Conservation (phyloP, 2,888 invertebrate species). For the Cynaeus angustus region DNA sequence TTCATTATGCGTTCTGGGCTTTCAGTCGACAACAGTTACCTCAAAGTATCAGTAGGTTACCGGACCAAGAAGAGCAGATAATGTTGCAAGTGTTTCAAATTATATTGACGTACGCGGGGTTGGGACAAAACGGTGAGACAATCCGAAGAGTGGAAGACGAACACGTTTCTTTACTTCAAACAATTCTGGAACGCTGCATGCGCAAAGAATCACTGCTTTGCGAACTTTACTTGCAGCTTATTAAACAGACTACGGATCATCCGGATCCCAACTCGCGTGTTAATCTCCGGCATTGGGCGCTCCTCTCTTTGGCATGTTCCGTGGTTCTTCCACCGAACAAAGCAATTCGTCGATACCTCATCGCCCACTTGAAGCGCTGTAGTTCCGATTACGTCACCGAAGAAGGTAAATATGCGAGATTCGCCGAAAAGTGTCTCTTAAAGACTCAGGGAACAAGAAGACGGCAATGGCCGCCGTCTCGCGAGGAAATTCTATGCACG, state of each 20-base stretch:
- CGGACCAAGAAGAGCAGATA: conserved; percentile 90
- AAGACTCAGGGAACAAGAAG: conserved; percentile 84
- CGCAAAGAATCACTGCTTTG: conserved; percentile 90
- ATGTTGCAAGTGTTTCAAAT: conserved; percentile 92
- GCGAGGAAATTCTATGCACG: conserved; percentile 94
- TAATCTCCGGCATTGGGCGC: conserved; percentile 93
- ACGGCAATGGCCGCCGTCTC: conserved; percentile 92
- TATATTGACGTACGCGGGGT: conserved; percentile 91
- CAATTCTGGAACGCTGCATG: conserved; percentile 92
- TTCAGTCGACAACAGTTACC: conserved; percentile 87
- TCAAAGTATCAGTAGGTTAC: conserved; percentile 88
- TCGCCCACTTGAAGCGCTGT: conserved; percentile 91
- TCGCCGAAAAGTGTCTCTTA: conserved; percentile 89
- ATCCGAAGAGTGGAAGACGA: conserved; percentile 88
- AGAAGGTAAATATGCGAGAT: conserved; percentile 94
- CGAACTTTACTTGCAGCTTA: conserved; percentile 92
- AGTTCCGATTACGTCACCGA: conserved; percentile 91
- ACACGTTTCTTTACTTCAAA: conserved; percentile 90
- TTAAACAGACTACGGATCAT: conserved; percentile 93
- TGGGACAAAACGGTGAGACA: conserved; percentile 81
- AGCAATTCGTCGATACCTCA: conserved; percentile 88
- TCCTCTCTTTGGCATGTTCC: conserved; percentile 86
- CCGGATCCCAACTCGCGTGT: conserved; percentile 92
- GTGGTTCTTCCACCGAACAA: conserved; percentile 91
- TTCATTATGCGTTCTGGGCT: conserved; percentile 91